Evolutionary conservation across 64 coral and sea anemone species (phyloP), one percentile per base, ranked within the genome.

Genomic region (Pachyseris speciosa): DNA sequence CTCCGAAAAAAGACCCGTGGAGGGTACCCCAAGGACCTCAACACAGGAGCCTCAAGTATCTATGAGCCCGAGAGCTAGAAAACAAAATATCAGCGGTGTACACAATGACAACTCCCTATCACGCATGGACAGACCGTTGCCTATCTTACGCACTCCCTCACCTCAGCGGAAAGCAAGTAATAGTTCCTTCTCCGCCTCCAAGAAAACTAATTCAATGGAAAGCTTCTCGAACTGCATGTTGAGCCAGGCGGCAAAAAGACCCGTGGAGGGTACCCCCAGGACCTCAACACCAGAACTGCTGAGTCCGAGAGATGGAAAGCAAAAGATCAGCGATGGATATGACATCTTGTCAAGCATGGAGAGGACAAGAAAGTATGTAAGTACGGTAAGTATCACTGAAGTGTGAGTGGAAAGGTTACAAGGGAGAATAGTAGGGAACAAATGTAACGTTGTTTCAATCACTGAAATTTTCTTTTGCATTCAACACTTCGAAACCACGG

Each of bases 301-400:
- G 15, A 58, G 52, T 16, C 52, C 52, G n/a, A 0, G 52, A 58
- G 52, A 16, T 19, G 28, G 31, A 58, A 32, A 53, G 28, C 74
- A 60, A 59, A 15, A 17, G 1, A 8, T 80, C 52, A 38, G 76
- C 33, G 76, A 51, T 57, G 12, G 58, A 9, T 19, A 80, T 32
- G 37, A 9, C n/a, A 42, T 42, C 2, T n/a, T 43, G 19, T 43
- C 69, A 0, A 53, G 34, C 7, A 27, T 51, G 17, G 32, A 60
- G 1, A 39, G 32, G 9, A 57, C 25, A 80, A 52, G 51, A 39
- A 80, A 60, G 24, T 31, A 2, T 17, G 37, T 80, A 13, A 10
- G 38, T 80, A n/a, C n/a, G n/a, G 76, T 80, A 59, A 80, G 52
- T 80, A 38, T 5, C 34, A 16, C 32, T 68, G 28, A 68, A 68